phyloP scores from a whole-genome alignment of 2,888 invertebrate species.

The Lissocephala sabroskyi region DNA sequence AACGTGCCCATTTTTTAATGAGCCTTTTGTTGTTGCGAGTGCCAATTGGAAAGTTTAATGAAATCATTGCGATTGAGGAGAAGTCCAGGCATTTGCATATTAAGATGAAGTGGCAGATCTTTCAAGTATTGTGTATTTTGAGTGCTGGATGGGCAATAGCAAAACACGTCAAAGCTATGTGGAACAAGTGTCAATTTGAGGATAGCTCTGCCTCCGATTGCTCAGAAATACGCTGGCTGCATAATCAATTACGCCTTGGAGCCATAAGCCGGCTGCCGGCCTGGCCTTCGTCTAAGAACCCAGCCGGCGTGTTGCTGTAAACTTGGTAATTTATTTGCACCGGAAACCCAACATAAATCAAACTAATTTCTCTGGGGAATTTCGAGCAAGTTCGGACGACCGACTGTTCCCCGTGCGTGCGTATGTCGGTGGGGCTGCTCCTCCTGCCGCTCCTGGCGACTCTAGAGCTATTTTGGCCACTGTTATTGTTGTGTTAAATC shows the following conservation, averaged over 20 bases:
- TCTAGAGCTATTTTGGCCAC: conserved; percentile 7
- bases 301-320: conserved; percentile 50
- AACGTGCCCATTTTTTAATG: too few species aligned
- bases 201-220: too few species aligned
- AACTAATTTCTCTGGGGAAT: conserved; percentile 64
- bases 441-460: background rate
- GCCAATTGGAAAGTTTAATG: too few species aligned
- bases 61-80: too few species aligned
- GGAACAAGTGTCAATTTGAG: conserved; percentile 3
- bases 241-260: conserved; percentile 60
- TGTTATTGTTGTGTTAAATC: conserved; percentile 24
- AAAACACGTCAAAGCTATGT: too few species aligned
- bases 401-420: conserved; percentile 1
- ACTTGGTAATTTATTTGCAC: conserved; percentile 66
- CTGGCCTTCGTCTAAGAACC: too few species aligned
- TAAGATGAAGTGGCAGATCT: too few species aligned
- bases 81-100: too few species aligned
- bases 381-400: conserved; percentile 55
- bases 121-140: too few species aligned
- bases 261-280: background rate
- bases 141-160: too few species aligned
- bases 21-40: too few species aligned
- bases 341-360: conserved; percentile 66
- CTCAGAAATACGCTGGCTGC: conserved; percentile 36
- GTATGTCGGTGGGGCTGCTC: background rate